Percentiles rank a stretch among this genome's conserved stretches.
These are phyloP conservation scores for Cylloceria caligata DNA, from an alignment of 2,888 invertebrate species.

Conservation along the genomic window DNA sequence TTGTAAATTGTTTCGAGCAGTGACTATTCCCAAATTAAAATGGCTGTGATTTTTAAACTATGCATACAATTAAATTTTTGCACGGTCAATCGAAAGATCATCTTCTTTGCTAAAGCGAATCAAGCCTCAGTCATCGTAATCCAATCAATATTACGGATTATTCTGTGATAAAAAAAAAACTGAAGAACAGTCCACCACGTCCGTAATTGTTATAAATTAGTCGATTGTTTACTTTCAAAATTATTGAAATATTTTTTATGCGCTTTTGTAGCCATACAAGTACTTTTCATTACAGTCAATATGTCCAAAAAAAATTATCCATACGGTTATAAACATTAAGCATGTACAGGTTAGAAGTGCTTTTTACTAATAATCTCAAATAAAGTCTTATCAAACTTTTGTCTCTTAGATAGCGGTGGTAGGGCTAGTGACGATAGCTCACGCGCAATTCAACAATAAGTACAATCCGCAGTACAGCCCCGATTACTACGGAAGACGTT, in stretches of 20 bases:
- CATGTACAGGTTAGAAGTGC: too few species aligned
- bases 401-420: conserved; percentile 71
- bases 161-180: background rate
- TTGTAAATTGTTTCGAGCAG: too few species aligned
- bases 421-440: conserved; percentile 72
- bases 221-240: too few species aligned
- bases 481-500: conserved; percentile 77
- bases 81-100: background rate
- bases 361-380: background rate
- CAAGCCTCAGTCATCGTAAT: background rate
- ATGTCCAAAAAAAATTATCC: background rate
- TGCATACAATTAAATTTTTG: too few species aligned
- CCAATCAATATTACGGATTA: background rate
- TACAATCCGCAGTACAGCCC: conserved; percentile 73
- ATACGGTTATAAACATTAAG: background rate
- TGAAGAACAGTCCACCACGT: too few species aligned
- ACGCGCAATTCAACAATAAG: conserved; percentile 75
- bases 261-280: background rate
- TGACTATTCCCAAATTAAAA: too few species aligned
- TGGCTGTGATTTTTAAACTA: too few species aligned
- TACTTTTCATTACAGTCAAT: background rate
- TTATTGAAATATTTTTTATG: background rate
- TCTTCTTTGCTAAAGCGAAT: background rate
- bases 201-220: too few species aligned
- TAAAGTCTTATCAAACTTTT: background rate